phyloP scores from a whole-genome alignment of 2,113 vertebrate genomes.

The Ursus arctos region DNA sequence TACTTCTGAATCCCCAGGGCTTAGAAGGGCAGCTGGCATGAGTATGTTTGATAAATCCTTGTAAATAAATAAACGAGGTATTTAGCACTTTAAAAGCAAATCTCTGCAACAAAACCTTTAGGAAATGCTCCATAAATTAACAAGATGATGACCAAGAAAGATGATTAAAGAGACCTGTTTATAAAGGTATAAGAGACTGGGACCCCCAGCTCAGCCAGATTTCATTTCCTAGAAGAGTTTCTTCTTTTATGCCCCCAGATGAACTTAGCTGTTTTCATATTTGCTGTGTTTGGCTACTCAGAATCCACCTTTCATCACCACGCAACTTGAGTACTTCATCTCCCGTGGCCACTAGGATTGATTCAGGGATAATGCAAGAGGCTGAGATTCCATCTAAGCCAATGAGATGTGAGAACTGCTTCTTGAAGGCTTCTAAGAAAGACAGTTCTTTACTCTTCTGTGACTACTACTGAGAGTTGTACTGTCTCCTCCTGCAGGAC shows the following conservation, averaged over 20 bases:
- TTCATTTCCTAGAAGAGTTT: not conserved
- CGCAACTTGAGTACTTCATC: not conserved
- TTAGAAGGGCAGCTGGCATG: not conserved
- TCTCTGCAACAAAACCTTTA: constrained; percentile 16
- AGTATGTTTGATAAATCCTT: not conserved
- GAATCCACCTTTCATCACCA: not conserved
- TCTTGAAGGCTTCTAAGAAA: not conserved
- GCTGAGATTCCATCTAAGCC: not conserved
- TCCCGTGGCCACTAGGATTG: not conserved
- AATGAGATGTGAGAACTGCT: not conserved
- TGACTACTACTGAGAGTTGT: not conserved
- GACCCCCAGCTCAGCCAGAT: not conserved
- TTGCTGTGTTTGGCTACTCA: not conserved
- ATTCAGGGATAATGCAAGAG: not conserved
- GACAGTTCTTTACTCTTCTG: not conserved
- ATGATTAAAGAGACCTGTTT: not conserved
- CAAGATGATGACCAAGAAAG: not conserved
- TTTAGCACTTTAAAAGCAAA: constrained; percentile 16
- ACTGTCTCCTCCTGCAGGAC: not conserved
- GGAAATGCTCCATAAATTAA: not conserved
- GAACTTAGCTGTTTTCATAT: not conserved
- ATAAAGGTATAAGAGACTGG: not conserved
- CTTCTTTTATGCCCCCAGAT: not conserved
- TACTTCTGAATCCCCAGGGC: not conserved
- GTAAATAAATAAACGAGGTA: constrained; percentile 20